Evolutionary conservation across 2,113 vertebrate species (phyloP), one percentile per base, ranked within the genome.

Genomic region (Lepus americanus): DNA sequence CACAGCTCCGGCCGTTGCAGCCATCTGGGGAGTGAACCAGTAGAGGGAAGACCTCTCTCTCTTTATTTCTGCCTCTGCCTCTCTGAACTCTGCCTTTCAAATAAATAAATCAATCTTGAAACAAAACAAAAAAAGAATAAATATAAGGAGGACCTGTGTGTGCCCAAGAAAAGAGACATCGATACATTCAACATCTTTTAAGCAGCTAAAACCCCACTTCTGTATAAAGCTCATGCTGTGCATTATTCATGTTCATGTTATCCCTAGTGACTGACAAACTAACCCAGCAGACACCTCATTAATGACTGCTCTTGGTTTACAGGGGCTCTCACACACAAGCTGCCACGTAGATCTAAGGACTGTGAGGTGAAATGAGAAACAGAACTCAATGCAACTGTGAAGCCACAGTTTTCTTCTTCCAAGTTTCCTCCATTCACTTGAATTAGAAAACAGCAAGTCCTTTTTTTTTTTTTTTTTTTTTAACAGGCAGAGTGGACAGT

Each of bases 281-380:
- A 81, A 94, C 33, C 69, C 2, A 84, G 7, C 1, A 86, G 13
- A 81, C 66, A 36, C 70, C 39, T 93, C 90, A 94, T 29, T 94
- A 72, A 77, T 33, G 23, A 31, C 73, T 86, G 22, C 49, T 92
- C 16, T 92, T 70, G 4, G 14, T 90, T 92, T 92, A 53, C 59
- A 77, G 66, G 64, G 6, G 16, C n/a, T 95, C 70, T 86, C 59
- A 89, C 55, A 89, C 55, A 93, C 14, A 29, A 92, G 29, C 25
- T 84, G 53, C 87, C 63, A 87, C 44, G 89, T 12, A 33, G 19
- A 23, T 69, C 7, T 92, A 59, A 93, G 59, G 49, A 85, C 61
- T 92, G 11, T 22, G 90, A 36, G 25, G 3, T 84, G 16, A 97
- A 95, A 90, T 88, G 27, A 81, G 31, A 94, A 92, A 93, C 25